Conservation (phyloP, 2,888 invertebrate genomes). For the Entomobrya proxima region DNA sequence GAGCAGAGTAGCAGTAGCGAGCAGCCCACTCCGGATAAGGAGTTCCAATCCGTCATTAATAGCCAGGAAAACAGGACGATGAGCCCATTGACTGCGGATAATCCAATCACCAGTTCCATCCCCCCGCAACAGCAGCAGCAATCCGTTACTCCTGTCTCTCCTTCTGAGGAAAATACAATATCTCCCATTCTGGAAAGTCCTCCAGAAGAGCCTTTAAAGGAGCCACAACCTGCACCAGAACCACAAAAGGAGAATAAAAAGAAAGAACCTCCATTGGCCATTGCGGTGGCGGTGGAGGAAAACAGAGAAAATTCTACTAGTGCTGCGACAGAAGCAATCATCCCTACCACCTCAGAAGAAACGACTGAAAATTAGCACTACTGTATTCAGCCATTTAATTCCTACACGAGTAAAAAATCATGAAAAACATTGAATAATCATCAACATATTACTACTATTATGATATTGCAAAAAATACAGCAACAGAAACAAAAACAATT, state of each 20-base stretch:
- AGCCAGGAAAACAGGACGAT: slow-evolving; percentile 40
- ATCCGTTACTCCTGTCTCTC: background rate
- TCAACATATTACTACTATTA: background rate
- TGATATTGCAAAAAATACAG: slow-evolving; percentile 33
- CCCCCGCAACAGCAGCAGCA: background rate
- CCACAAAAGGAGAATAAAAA: slow-evolving; percentile 2
- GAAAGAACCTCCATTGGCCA: background rate
- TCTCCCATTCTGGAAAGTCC: slow-evolving; percentile 28
- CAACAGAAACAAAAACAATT: background rate
- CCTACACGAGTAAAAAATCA: background rate
- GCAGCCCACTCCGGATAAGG: slow-evolving; percentile 74
- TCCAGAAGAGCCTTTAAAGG: slow-evolving; percentile 1
- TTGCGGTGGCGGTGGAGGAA: slow-evolving; percentile 24
- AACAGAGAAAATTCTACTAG: slow-evolving; percentile 14
- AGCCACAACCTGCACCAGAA: background rate
- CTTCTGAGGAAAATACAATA: background rate
- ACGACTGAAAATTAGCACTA: slow-evolving; percentile 45
- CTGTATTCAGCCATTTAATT: slow-evolving; percentile 25
- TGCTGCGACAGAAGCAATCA: slow-evolving; percentile 29
- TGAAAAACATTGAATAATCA: background rate
- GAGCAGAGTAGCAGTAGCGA: slow-evolving; percentile 64
- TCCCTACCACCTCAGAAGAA: slow-evolving; percentile 20
- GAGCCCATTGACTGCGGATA: slow-evolving; percentile 25
- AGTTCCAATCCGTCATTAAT: slow-evolving; percentile 74
- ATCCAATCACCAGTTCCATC: slow-evolving; percentile 28